phyloP scores from a whole-genome alignment of 2,113 vertebrate genomes.

The Psophia crepitans region DNA sequence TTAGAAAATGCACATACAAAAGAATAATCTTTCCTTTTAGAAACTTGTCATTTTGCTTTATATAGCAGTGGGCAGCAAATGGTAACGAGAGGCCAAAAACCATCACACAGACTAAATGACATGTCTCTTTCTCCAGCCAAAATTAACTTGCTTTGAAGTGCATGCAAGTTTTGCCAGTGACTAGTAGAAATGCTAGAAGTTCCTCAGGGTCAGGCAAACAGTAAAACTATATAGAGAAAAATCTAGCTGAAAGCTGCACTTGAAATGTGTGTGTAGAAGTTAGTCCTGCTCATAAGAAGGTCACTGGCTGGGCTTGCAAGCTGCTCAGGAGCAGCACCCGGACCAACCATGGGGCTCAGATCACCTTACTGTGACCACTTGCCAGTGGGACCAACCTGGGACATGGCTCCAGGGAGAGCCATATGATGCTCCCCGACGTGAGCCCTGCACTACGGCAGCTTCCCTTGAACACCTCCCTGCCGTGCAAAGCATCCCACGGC shows the following conservation, averaged over 20 bases:
- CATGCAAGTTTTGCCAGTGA: neutral
- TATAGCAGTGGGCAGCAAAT: neutral
- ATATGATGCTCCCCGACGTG: neutral
- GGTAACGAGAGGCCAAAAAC: constrained; percentile 1
- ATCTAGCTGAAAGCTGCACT: neutral
- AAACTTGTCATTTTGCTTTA: constrained; percentile 20
- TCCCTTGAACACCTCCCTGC: neutral
- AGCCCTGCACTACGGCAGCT: neutral
- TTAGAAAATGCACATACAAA: neutral
- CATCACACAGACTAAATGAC: constrained; percentile 7
- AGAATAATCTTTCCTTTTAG: neutral
- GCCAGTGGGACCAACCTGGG: neutral
- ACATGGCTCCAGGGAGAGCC: neutral
- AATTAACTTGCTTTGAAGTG: neutral
- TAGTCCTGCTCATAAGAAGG: neutral
- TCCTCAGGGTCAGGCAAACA: neutral
- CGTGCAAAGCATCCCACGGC: neutral
- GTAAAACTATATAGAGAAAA: neutral
- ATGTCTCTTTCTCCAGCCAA: neutral
- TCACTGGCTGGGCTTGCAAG: neutral
- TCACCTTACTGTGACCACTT: neutral
- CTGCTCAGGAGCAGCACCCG: neutral
- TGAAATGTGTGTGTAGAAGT: neutral
- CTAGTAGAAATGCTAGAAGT: neutral
- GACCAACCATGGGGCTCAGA: neutral